phyloP scores from a whole-genome alignment of 1,140 invertebrate genomes.

The Metopolophium dirhodum region DNA sequence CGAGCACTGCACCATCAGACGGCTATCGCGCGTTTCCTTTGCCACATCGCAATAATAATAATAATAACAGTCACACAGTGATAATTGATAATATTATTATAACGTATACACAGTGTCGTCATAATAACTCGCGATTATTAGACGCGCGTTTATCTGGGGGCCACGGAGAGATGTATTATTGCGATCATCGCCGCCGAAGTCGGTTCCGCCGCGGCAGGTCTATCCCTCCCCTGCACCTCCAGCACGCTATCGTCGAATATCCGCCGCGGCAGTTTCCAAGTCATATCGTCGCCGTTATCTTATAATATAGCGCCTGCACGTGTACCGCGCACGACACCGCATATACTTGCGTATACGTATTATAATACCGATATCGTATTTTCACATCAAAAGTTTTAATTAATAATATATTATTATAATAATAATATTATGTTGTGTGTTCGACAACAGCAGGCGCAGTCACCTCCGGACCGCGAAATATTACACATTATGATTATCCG shows the following conservation, averaged over 20 bases:
- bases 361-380: not conserved
- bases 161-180: not conserved
- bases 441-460: not conserved
- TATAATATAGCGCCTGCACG: not conserved
- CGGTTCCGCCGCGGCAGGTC: not conserved
- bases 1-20: not conserved
- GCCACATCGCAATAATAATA: not conserved
- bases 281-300: not conserved
- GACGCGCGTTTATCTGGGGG: not conserved
- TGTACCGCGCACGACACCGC: not conserved
- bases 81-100: not conserved
- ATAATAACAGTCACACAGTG: not conserved
- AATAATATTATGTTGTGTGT: not conserved
- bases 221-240: not conserved
- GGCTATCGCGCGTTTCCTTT: constrained; percentile 4
- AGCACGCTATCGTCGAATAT: not conserved
- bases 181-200: not conserved
- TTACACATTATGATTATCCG: not conserved
- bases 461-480: not conserved
- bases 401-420: not conserved
- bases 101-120: not conserved
- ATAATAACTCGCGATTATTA: not conserved
- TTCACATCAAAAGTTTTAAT: constrained; percentile 6
- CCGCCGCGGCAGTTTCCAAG: not conserved
- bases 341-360: not conserved